Base-by-base conservation (phyloP, 2,113 vertebrate genomes). In the Helogale parvula region DNA sequence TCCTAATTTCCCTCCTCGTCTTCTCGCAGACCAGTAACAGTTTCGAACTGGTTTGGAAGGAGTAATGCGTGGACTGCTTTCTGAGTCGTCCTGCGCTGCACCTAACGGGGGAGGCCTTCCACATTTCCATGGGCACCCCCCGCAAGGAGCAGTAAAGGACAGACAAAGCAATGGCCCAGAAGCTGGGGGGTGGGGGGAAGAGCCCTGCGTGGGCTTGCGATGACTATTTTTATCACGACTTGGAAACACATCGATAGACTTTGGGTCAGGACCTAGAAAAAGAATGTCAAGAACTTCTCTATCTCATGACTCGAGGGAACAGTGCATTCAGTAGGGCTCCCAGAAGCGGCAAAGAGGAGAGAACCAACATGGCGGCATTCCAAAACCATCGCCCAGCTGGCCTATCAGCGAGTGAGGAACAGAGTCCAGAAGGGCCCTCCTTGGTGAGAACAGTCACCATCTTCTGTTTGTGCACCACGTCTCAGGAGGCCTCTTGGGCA, bases 381-480 rank as follows among this genome's bases (percentile, higher is more conserved):
- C 27, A 9, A 21, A 33, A 17, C 31, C 13, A 41, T 45, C 0
- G 0, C 52, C 77, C 1, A 1, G 23, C 4, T 0, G 54, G 77
- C n/a, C 60, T 7, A 5, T 5, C 23, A 16, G 68, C 71, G 1
- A 0, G 1, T 5, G n/a, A 38, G 83, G 65, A 17, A 4, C 1
- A 29, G 91, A 68, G 12, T 2, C 50, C 29, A 45, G 54, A 41
- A 60, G n/a, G 2, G 5, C 79, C 0, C 19, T 33, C 41, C 4
- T 17, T 0, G 0, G 76, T 2, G 7, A 31, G 57, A n/a, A 69
- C 41, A 71, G 65, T n/a, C 88, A 54, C 13, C 50, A 33, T 0
- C 1, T 7, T 31, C 0, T 2, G 38, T 29, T 11, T 23, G 47
- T 0, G 27, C 47, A 2, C 2, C 2, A 6, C 21, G 0, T 7